phyloP scores from a whole-genome alignment of 2,888 invertebrate genomes.

The Crematogaster levior region DNA sequence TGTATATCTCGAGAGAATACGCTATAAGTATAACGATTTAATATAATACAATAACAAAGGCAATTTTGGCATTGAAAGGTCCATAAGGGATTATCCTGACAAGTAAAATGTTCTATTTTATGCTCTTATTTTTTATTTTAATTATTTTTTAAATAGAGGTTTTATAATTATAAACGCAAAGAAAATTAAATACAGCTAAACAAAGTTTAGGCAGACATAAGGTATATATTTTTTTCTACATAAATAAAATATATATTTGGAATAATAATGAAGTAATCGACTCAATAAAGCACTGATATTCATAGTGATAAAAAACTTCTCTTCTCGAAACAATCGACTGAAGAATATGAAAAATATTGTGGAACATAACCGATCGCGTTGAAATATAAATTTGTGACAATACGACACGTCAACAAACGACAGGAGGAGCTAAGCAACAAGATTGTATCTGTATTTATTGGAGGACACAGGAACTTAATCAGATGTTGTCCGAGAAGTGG shows the following conservation, averaged over 20 bases:
- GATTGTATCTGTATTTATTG: constrained; percentile 13
- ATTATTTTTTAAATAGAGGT: too few relatives aligned
- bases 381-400: neutral
- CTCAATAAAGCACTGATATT: neutral
- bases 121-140: too few relatives aligned
- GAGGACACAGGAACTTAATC: neutral
- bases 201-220: neutral
- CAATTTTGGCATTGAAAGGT: neutral
- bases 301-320: neutral
- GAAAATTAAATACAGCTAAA: neutral
- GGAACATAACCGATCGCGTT: neutral
- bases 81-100: neutral
- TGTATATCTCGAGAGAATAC: neutral
- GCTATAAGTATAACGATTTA: neutral
- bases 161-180: too few relatives aligned
- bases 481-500: constrained; percentile 51
- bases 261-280: neutral
- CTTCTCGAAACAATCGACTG: constrained; percentile 3
- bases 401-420: neutral
- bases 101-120: neutral
- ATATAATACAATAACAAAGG: too few relatives aligned
- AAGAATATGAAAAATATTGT: constrained; percentile 16
- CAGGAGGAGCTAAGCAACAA: neutral
- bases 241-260: neutral
- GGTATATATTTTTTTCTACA: neutral